These are phyloP conservation scores for Brevimyrus niger DNA, from an alignment of 2,113 vertebrate species.

Conservation along the genomic window DNA sequence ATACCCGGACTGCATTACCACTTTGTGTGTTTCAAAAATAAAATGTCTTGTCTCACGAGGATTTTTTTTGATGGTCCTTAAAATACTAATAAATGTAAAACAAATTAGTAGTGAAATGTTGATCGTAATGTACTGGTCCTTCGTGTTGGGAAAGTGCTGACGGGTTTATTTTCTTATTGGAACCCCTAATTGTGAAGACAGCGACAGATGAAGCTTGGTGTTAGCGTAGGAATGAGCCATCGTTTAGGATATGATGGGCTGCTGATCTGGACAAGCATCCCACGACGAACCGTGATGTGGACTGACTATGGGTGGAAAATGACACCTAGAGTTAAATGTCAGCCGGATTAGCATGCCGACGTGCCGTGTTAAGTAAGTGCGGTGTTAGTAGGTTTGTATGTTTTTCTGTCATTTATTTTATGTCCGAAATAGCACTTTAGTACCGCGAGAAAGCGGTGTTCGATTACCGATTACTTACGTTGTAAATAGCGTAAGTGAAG, in stretches of 20 bases:
- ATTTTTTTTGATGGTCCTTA: not conserved
- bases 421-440: constrained; percentile 42
- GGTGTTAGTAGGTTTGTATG: constrained; percentile 57
- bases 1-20: not conserved
- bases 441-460: constrained; percentile 33
- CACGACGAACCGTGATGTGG: constrained; percentile 6
- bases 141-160: not conserved
- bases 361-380: constrained; percentile 57
- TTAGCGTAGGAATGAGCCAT: not conserved
- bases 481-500: constrained; percentile 45
- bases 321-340: constrained; percentile 55
- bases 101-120: not conserved
- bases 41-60: not conserved
- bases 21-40: not conserved
- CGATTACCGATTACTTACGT: constrained; percentile 31
- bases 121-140: not conserved
- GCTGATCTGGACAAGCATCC: not conserved
- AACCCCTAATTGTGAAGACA: not conserved
- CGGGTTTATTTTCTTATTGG: not conserved
- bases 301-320: constrained; percentile 47
- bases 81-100: not conserved
- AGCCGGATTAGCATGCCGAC: constrained; percentile 60
- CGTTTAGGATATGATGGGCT: not conserved
- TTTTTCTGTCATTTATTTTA: constrained; percentile 59
- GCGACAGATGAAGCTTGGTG: not conserved